Conservation (phyloP, 1,140 invertebrate genomes). For the Eufriesea mexicana region DNA sequence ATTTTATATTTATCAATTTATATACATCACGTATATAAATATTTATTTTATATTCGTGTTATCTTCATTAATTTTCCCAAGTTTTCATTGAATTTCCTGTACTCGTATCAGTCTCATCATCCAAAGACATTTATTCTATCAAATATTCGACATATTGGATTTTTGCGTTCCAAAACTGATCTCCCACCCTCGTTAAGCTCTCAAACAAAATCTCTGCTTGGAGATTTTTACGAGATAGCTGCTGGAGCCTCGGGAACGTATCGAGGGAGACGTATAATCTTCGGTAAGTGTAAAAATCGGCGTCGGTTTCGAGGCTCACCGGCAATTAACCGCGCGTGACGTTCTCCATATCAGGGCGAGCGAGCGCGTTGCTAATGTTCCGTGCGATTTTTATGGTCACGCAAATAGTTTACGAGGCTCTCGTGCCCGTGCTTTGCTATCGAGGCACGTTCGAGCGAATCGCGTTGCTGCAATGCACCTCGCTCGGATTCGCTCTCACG, state of each 20-base stretch:
- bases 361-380: constrained; percentile 20
- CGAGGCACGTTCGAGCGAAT: constrained; percentile 36
- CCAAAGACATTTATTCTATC: no score
- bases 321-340: constrained; percentile 29
- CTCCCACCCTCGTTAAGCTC: no score
- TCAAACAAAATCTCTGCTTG: no score
- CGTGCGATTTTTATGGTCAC: constrained; percentile 35
- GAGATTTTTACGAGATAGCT: neutral
- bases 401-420: constrained; percentile 43
- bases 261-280: neutral
- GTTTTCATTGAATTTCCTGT: no score
- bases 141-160: no score
- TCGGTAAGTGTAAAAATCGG: neutral
- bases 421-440: constrained; percentile 35
- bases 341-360: neutral
- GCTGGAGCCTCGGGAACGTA: neutral
- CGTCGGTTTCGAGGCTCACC: neutral
- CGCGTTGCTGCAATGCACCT: constrained; percentile 54
- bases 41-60: no score
- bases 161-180: no score
- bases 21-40: no score
- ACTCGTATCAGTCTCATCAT: no score
- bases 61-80: no score
- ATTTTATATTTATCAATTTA: no score
- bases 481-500: constrained; percentile 55